Evolutionary conservation across 2,113 vertebrate genomes (phyloP), one percentile per base, ranked within the genome.

Genomic region (Gobius niger): DNA sequence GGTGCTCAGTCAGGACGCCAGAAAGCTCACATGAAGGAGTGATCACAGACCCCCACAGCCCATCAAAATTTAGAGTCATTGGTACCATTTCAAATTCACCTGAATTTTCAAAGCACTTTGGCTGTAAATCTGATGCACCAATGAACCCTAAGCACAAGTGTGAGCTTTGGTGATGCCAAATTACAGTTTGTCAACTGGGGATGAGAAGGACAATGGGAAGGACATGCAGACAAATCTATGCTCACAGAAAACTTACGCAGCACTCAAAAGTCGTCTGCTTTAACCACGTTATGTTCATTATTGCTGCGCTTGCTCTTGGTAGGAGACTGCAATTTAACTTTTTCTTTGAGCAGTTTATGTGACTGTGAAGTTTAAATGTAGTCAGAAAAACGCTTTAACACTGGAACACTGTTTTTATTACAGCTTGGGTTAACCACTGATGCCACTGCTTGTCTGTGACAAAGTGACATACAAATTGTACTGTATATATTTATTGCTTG

Each of bases 71-170:
- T 80, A 90, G 98, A 0, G 96, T 99, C 91, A 96, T 98, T 0
- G 98, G 98, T 82, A 95, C 96, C 0, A 73, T 99, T 72, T 96
- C 97, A 81, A 99, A 99, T 73, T 98, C 96, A 7, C 81, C 10
- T 0, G 96, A 96, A 66, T 99, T 99, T 46, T 94, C 98, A 0
- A 76, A 94, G 79, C 96, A 98, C 87, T 99, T 98, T 60, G 67
- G 61, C 84, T 99, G 98, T 76, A 93, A 92, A 0, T 80, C 73
- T 0, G 92, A 94, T 47, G 87, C 95, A 0, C 94, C 94, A 42
- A 99, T 99, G 98, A 99, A 98, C 76, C 96, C 98, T 0, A 89
- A 75, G 47, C 93, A 90, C 54, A 99, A 98, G 82, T 99, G 98
- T 49, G 95, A 98, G 70, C 95, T 99, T 40, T 99, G 98, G 98